Base-by-base conservation (phyloP, 2,888 invertebrate genomes). In the Ochropleura leucogaster region DNA sequence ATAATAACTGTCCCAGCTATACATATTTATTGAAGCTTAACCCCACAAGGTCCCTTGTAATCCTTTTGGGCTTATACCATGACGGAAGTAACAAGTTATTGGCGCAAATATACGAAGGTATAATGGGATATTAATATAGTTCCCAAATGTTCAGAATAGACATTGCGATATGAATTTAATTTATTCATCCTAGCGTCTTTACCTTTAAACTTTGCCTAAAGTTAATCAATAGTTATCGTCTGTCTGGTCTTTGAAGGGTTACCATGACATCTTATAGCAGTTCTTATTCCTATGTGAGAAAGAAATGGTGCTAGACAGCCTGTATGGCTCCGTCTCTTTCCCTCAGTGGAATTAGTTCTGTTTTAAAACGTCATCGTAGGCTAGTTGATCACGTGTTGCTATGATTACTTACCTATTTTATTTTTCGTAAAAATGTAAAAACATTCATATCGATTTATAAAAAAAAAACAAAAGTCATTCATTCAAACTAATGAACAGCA, bases 1-100 rank as follows among this genome's bases (percentile, higher is more conserved):
- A 53, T 79, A 73, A 73, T 69, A 30, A 63, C 16, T 62, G 40
- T 49, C 40, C 30, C 10, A 44, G 51, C 20, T 73, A 80, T 73
- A 79, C 51, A 68, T 68, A 66, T 80, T 86, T 81, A 82, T 84
- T 79, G 79, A 80, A 85, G 79, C 82, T 80, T 82, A 69, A 74
- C 72, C 80, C 82, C 57, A 66, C 68, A 53, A 74, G 74, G 78
- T 77, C 77, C 83, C 68, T 63, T 75, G 20, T 80, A 84, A 84
- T 79, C 85, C 80, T 79, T 78, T 67, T 51, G 64, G 65, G 76
- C 30, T 77, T 59, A 80, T 79, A 68, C 68, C 71, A 72, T 68
- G 47, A 84, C 57, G 76, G 76, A 81, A 84, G 68, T 84, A 67
- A 80, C 68, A 66, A 80, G 84, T 73, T 80, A 80, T 80, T 83